Evolutionary conservation across 2,113 vertebrate species (phyloP), one percentile per base, ranked within the genome.

Genomic region (Muntiacus reevesi): DNA sequence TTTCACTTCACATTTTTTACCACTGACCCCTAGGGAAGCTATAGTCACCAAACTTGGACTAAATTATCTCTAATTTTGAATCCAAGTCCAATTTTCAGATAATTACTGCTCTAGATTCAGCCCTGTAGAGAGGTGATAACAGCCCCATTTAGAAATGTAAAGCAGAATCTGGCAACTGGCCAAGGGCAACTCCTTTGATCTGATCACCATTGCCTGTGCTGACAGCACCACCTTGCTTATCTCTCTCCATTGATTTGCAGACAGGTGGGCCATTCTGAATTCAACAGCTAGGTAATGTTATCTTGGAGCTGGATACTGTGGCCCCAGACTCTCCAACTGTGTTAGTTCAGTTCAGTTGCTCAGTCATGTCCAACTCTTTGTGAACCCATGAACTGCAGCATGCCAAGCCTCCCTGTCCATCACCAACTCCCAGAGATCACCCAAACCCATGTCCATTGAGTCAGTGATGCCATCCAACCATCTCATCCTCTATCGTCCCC

Each of bases 61-160:
- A 28, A 27, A 36, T 19, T 16, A 21, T 40, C 54, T 30, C 45
- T 5, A n/a, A 28, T 45, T 54, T 27, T 25, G 62, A 40, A 25
- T 21, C 21, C 17, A 88, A 54, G 50, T 28, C 47, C 27, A 43
- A 6, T 3, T 30, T 33, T 17, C 16, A 17, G 14, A 45, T 16
- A 17, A 86, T 7, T 17, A 36, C 71, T 59, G 23, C 16, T 45
- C 40, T 28, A 2, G 10, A 40, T 14, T 36, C 76, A 57, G 25
- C 7, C 50, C 45, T 28, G 0, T 7, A n/a, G 2, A 83, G 33
- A 83, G 4, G 54, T n/a, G n/a, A 28, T 13, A 11, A 28, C 0
- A 40, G 43, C 6, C 10, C n/a, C 17, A 28, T 27, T 40, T 17
- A n/a, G 54, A 64, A 52, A 87, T 6, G 8, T 54, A 47, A 62